phyloP scores from a whole-genome alignment of 2,888 invertebrate species.

The Orchestes rusci region DNA sequence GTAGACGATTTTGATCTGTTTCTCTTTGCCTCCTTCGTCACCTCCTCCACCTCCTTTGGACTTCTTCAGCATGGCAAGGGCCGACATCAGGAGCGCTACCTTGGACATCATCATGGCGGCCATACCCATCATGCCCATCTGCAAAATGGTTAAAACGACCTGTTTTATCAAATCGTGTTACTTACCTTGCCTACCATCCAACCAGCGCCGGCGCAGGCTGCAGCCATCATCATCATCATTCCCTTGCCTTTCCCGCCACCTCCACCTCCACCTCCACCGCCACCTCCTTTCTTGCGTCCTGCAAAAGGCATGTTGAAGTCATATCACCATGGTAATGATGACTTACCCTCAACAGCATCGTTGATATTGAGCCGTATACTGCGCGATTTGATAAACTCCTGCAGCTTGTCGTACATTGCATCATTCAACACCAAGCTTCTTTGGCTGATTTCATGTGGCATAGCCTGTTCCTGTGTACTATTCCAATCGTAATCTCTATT shows the following conservation, averaged over 20 bases:
- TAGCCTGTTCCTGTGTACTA: slow-evolving; percentile 40
- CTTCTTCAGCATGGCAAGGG: slow-evolving; percentile 59
- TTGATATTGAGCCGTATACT: slow-evolving; percentile 42
- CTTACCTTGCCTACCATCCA: slow-evolving; percentile 54
- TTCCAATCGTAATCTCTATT: slow-evolving; percentile 38
- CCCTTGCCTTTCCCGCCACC: slow-evolving; percentile 33
- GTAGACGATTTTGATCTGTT: slow-evolving; percentile 46
- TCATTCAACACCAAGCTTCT: slow-evolving; percentile 46
- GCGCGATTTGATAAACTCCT: slow-evolving; percentile 43
- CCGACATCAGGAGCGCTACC: slow-evolving; percentile 54
- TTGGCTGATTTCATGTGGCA: slow-evolving; percentile 50
- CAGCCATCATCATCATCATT: slow-evolving; percentile 51
- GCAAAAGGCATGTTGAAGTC: too few species aligned
- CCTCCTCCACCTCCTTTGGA: slow-evolving; percentile 48
- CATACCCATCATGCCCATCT: slow-evolving; percentile 58
- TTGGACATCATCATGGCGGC: slow-evolving; percentile 61
- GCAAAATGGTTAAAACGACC: background rate
- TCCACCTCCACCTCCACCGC: slow-evolving; percentile 38
- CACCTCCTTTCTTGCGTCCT: slow-evolving; percentile 15
- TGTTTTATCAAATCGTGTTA: background rate
- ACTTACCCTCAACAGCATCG: slow-evolving; percentile 37
- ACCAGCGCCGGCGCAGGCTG: slow-evolving; percentile 58
- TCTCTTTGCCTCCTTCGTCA: slow-evolving; percentile 32
- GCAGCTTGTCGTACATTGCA: slow-evolving; percentile 40
- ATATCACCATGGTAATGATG: too few species aligned